Base-by-base conservation (phyloP, 2,113 vertebrate species). In the Solea senegalensis region DNA sequence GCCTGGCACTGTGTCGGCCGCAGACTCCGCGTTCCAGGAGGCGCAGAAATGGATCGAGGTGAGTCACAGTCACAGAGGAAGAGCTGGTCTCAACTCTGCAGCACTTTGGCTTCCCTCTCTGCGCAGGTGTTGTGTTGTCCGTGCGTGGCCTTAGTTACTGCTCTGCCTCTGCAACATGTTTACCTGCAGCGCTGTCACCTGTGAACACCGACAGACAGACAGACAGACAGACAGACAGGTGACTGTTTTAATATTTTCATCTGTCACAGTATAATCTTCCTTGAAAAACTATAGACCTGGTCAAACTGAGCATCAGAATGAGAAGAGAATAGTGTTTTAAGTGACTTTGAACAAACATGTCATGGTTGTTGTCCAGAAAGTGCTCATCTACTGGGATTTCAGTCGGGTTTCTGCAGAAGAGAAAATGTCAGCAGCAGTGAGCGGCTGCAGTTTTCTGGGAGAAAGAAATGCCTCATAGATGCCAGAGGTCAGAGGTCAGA, bases 11-110 rank as follows among this genome's bases (percentile, higher is more conserved):
- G 94, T 94, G 11, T 67, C 92, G 21, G 93, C 93, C 12, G 90
- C 95, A 0, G 95, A 95, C 69, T 90, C 91, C 51, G 96, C 97
- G 57, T 93, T 95, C 72, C 94, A 83, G 21, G 97, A 98, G 92
- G 96, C 97, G 49, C 96, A 95, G 92, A 94, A 91, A 91, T 98
- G 97, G 97, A 98, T 98, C 68, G 95, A 98, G 96, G 97, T 98
- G 93, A 93, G 54, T 58, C 34, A 46, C 44, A 46, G 44, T 44
- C 7, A 13, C 11, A 14, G 12, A 48, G 45, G 45, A 48, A 14
- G 45, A 48, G 10, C 11, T 48, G 2, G 12, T 48, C 5, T 34
- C 34, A 34, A 34, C 34, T 34, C 34, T 34, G 34, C 34, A 34
- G 34, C 34, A 14, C 57, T 43, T 14, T 52, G 27, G 48, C 48